Percentiles rank a stretch among this genome's conserved stretches.
Evolutionary conservation across 2,113 vertebrate species (phyloP).

Genomic region (Craseonycteris thonglongyai): DNA sequence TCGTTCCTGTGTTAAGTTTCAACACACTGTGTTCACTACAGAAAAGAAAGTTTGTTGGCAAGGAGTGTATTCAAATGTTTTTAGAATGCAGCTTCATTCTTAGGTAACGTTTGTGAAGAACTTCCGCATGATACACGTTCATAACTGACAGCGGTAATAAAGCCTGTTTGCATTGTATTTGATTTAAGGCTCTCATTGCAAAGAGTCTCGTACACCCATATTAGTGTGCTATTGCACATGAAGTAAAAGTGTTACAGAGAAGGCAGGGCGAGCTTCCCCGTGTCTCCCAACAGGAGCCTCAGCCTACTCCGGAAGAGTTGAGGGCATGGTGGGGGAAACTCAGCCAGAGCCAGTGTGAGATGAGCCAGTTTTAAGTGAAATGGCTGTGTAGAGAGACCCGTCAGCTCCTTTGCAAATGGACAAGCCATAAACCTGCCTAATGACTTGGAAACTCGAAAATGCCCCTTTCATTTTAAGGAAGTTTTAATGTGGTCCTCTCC

Average conservation of each 20-base stretch:
- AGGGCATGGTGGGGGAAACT: background rate
- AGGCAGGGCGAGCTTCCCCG: background rate
- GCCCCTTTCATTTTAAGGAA: constrained; percentile 65
- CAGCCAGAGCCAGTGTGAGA: constrained; percentile 7
- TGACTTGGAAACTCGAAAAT: constrained; percentile 73
- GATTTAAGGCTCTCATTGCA: background rate
- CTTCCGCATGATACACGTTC: background rate
- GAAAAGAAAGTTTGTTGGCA: constrained; percentile 16
- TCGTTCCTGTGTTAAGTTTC: background rate
- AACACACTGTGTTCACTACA: background rate
- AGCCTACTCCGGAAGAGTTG: background rate
- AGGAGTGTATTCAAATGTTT: background rate
- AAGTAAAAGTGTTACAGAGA: background rate
- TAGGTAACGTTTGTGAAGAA: constrained; percentile 18
- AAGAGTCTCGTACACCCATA: background rate
- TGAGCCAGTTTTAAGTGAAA: constrained; percentile 34
- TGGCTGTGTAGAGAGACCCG: constrained; percentile 18
- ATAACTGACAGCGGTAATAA: background rate
- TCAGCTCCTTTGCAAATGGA: constrained; percentile 41
- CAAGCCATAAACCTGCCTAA: constrained; percentile 67
- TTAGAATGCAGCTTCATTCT: background rate
- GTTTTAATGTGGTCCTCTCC: constrained; percentile 71
- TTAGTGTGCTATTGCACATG: background rate
- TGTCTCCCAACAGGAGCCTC: background rate
- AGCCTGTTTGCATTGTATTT: background rate